Evolutionary conservation across 2,888 invertebrate genomes (phyloP), one percentile per base, ranked within the genome.

Genomic region (Reticulitermes lucifugus): DNA sequence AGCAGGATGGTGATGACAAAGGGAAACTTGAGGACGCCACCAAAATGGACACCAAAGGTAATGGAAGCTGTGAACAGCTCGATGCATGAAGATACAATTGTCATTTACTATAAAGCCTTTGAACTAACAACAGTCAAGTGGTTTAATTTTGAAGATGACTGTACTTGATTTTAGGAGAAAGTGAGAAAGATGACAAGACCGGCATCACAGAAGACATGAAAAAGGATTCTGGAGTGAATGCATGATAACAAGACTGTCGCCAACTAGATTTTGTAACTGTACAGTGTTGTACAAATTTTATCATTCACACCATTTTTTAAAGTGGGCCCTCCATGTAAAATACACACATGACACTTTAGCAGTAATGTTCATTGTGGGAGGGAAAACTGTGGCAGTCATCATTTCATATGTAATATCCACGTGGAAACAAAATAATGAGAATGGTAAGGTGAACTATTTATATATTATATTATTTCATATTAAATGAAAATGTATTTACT

Each of bases 121-220:
- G 25, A 65, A 10, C 25, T 65, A 65, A 65, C 65, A n/a, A n/a
- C 65, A 65, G n/a, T 43, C 43, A 43, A 35, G 43, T 35, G 35
- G 43, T 35, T 22, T 35, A 46, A 70, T 35, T 70, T 51, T 59
- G 55, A 51, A 73, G 25, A 3, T 83, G 59, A 55, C 73, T 75
- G 21, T 75, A 35, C 59, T 25, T 65, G 65, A 14, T 86, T 83
- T 46, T 81, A 85, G 85, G 83, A 41, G 86, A 86, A 75, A 71
- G 60, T 75, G 87, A 86, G 2, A 88, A 89, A 41, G 91, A 91
- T 73, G 89, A 90, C 22, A 91, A 91, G 88, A 83, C 87, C 14
- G 87, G 92, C 9, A 95, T 95, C 89, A n/a, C 85, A 59, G 95
- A 95, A 88, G 95, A 95, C 87, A 89, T 91, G 84, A 95, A 95